phyloP scores from a whole-genome alignment of 2,888 invertebrate species.

The Phaonia tiefii region DNA sequence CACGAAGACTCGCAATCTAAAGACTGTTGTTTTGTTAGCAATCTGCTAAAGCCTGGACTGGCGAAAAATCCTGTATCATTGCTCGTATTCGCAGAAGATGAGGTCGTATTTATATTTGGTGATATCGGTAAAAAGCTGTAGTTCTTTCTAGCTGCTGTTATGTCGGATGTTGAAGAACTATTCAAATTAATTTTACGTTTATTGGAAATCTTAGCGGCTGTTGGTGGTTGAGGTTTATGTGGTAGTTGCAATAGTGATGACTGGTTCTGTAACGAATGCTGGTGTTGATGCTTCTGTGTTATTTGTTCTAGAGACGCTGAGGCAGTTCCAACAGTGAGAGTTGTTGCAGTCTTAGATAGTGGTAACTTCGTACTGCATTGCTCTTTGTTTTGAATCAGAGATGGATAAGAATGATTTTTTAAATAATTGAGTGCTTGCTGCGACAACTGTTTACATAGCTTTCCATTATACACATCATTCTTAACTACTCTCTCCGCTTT shows the following conservation, averaged over 20 bases:
- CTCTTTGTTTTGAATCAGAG: slow-evolving; percentile 43
- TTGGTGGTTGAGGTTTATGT: slow-evolving; percentile 50
- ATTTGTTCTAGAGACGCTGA: slow-evolving; percentile 80
- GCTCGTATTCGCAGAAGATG: slow-evolving; percentile 25
- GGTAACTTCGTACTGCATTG: slow-evolving; percentile 72
- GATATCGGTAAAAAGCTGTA: slow-evolving; percentile 94
- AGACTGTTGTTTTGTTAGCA: slow-evolving; percentile 77
- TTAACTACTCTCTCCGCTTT: neutral
- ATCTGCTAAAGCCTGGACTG: slow-evolving; percentile 89
- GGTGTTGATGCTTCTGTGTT: slow-evolving; percentile 80
- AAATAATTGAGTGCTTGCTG: slow-evolving; percentile 44
- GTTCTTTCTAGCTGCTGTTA: slow-evolving; percentile 87
- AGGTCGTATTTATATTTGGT: slow-evolving; percentile 80
- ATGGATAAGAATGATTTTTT: slow-evolving; percentile 21
- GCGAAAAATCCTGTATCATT: slow-evolving; percentile 82
- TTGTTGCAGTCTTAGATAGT: slow-evolving; percentile 77
- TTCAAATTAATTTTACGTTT: slow-evolving; percentile 79
- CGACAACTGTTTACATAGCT: slow-evolving; percentile 17
- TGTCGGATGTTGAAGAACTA: slow-evolving; percentile 80
- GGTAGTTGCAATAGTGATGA: slow-evolving; percentile 62
- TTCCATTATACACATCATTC: slow-evolving; percentile 3
- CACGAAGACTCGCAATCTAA: slow-evolving; percentile 72
- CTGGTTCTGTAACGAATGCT: slow-evolving; percentile 68
- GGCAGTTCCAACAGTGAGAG: slow-evolving; percentile 78
- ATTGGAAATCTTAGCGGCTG: slow-evolving; percentile 65